phyloP scores from a whole-genome alignment of 2,113 vertebrate species.

The Alexandromys fortis region DNA sequence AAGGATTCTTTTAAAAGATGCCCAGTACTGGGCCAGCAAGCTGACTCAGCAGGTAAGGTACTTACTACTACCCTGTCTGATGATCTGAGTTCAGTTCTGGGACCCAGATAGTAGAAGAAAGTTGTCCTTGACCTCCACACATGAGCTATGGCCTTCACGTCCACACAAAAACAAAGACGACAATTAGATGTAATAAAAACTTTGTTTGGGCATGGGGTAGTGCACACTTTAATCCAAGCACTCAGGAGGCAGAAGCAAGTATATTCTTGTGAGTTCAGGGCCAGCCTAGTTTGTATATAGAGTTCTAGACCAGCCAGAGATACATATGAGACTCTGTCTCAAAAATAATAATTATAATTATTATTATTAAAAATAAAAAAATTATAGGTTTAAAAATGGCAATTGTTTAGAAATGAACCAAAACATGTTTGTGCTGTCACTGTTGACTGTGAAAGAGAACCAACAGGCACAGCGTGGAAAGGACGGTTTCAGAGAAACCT shows the following conservation, averaged over 20 bases:
- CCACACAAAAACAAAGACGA: not conserved
- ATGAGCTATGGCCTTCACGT: not conserved
- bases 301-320: not conserved
- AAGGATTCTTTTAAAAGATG: conserved; percentile 34
- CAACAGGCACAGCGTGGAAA: not conserved
- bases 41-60: not conserved
- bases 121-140: not conserved
- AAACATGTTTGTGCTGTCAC: not conserved
- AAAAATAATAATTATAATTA: not conserved
- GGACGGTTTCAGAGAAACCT: not conserved
- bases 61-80: not conserved
- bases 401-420: conserved; percentile 49
- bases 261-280: not conserved
- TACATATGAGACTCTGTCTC: not conserved
- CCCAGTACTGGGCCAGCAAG: not conserved
- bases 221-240: not conserved
- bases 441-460: not conserved
- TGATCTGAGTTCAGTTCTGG: not conserved
- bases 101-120: no score
- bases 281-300: not conserved
- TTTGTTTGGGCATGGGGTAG: not conserved
- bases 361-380: not conserved
- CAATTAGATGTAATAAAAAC: not conserved
- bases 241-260: not conserved
- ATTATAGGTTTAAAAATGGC: not conserved